phyloP scores from a whole-genome alignment of 2,888 invertebrate species.

The Noctuana brunneofusca region DNA sequence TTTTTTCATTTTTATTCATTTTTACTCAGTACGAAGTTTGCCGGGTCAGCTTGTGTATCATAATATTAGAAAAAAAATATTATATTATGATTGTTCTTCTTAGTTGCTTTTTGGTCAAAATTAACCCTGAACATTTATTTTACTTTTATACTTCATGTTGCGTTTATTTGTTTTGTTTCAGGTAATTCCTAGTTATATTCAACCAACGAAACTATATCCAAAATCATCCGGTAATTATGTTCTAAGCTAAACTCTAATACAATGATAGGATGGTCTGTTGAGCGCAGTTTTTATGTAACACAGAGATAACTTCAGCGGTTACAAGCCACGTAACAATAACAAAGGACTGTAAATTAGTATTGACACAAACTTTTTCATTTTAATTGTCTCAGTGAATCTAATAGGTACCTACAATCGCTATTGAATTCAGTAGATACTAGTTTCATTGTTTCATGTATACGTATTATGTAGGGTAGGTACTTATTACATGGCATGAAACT shows the following conservation, averaged over 20 bases:
- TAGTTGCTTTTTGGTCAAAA: no score
- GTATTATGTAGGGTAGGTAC: no score
- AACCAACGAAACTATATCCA: background rate
- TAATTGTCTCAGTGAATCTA: slow-evolving; percentile 4
- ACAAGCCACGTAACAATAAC: slow-evolving; percentile 26
- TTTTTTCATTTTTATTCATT: no score
- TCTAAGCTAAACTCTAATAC: background rate
- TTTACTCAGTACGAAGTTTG: no score
- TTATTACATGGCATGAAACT: slow-evolving; percentile 14
- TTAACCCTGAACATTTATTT: no score
- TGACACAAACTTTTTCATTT: slow-evolving; percentile 17
- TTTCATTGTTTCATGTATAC: background rate
- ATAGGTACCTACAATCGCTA: background rate
- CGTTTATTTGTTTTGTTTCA: background rate
- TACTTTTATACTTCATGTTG: background rate
- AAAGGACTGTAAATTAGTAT: slow-evolving; percentile 16
- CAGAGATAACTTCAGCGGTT: slow-evolving; percentile 6
- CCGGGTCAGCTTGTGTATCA: no score
- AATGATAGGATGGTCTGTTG: slow-evolving; percentile 6
- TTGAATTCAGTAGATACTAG: slow-evolving; percentile 9
- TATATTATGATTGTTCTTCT: no score
- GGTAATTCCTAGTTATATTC: background rate
- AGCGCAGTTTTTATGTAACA: slow-evolving; percentile 9
- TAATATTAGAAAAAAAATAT: no score
- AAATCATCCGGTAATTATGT: background rate